Percentiles rank a stretch among this genome's conserved stretches.
phyloP scores from a whole-genome alignment of 2,113 vertebrate genomes.

The Puntigrus tetrazona region DNA sequence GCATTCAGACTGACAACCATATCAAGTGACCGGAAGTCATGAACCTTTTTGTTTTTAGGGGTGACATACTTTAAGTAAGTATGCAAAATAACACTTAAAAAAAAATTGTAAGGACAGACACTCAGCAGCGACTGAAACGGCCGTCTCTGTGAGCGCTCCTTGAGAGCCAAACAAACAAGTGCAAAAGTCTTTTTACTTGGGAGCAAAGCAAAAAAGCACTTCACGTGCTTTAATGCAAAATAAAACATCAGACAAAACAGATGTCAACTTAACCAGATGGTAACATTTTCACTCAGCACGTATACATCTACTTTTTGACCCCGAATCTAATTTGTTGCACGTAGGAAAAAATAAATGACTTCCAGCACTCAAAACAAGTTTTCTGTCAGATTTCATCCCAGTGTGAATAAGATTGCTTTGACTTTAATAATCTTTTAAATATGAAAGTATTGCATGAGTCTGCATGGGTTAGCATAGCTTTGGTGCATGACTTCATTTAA shows the following conservation, averaged over 20 bases:
- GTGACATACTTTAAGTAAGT: not conserved
- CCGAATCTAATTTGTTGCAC: not conserved
- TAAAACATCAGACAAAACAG: not conserved
- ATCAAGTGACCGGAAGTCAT: not conserved
- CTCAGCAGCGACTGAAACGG: not conserved
- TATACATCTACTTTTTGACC: not conserved
- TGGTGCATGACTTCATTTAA: not conserved
- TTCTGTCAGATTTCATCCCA: not conserved
- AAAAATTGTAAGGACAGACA: not conserved
- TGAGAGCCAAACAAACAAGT: not conserved
- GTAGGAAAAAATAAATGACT: not conserved
- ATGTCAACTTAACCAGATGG: not conserved
- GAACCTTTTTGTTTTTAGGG: not conserved
- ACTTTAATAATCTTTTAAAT: not conserved
- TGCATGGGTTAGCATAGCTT: not conserved
- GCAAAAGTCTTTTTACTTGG: not conserved
- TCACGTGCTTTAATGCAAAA: not conserved
- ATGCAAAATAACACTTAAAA: not conserved
- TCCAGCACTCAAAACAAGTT: not conserved
- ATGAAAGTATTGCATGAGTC: not conserved
- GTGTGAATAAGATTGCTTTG: not conserved
- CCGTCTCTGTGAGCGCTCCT: not conserved
- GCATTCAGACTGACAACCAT: not conserved
- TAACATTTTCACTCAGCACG: not conserved
- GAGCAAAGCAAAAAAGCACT: not conserved